A percentile compares a stretch with the other conserved stretches of the same genome.
These are phyloP conservation scores for Chionomys nivalis DNA, from an alignment of 2,113 vertebrate genomes.

Conservation along the genomic window DNA sequence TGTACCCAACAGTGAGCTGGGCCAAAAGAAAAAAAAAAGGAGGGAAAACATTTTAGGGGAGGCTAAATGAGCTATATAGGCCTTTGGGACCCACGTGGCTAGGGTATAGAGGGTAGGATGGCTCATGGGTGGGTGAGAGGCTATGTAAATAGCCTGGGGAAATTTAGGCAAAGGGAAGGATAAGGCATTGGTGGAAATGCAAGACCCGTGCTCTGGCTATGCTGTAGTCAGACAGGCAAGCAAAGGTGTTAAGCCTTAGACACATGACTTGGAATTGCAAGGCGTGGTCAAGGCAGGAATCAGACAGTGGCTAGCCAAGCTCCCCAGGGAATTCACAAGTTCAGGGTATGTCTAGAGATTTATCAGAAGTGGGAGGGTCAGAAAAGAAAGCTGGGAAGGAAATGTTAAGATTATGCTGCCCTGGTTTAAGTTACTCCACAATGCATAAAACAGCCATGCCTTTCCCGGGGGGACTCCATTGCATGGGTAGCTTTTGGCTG, in stretches of 20 bases:
- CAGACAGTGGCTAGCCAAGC: neutral
- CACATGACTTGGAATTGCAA: neutral
- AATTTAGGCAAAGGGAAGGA: neutral
- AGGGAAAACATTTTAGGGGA: neutral
- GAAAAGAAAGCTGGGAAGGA: neutral
- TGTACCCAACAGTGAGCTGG: neutral
- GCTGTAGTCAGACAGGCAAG: neutral
- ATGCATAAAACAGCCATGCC: neutral
- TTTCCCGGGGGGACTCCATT: neutral
- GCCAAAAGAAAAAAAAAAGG: neutral
- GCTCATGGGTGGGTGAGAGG: neutral
- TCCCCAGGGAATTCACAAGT: neutral
- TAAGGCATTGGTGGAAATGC: neutral
- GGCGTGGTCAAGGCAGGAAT: neutral
- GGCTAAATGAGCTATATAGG: neutral
- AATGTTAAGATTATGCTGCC: neutral
- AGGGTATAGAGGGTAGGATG: neutral
- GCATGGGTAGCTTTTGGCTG: neutral
- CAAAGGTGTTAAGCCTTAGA: neutral
- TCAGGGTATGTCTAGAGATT: neutral
- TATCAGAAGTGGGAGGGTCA: neutral
- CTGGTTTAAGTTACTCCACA: neutral
- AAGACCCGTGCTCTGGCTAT: neutral
- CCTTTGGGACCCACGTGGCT: neutral
- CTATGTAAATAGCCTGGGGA: neutral